Evolutionary conservation across 2,113 vertebrate species (phyloP).

Genomic region (Mirounga angustirostris): DNA sequence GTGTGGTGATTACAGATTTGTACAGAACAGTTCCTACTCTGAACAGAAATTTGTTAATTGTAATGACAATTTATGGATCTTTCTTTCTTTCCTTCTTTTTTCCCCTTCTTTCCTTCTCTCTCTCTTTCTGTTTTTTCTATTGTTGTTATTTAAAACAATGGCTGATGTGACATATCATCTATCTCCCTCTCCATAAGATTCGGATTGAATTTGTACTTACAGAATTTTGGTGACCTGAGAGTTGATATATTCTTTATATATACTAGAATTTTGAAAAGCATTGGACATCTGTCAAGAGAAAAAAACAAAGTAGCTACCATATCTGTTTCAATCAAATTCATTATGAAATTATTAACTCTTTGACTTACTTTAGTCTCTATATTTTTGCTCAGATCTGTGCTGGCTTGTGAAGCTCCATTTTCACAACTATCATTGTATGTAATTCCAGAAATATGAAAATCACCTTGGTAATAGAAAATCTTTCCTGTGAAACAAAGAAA

Average conservation of each 20-base stretch:
- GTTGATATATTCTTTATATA: slow-evolving; percentile 63
- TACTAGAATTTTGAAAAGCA: slow-evolving; percentile 68
- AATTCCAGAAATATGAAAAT: slow-evolving; percentile 71
- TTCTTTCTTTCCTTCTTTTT: too few relatives aligned
- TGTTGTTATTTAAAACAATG: neutral
- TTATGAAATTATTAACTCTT: neutral
- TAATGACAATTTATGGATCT: neutral
- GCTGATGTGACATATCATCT: neutral
- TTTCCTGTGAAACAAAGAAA: slow-evolving; percentile 59
- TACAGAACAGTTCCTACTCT: neutral
- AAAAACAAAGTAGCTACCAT: neutral
- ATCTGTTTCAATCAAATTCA: neutral
- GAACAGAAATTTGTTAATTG: slow-evolving; percentile 8
- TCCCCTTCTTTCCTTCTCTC: neutral
- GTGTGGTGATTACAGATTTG: neutral
- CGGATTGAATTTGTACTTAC: slow-evolving; percentile 56
- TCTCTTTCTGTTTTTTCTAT: neutral
- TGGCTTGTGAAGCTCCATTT: slow-evolving; percentile 35
- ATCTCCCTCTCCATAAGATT: neutral
- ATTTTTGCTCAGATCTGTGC: slow-evolving; percentile 40
- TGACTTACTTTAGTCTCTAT: slow-evolving; percentile 62
- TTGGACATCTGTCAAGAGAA: slow-evolving; percentile 51
- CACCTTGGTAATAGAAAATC: slow-evolving; percentile 55
- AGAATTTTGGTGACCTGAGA: slow-evolving; percentile 62
- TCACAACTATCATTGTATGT: slow-evolving; percentile 61